Conservation (phyloP, 2,797 vertebrate species). For the Betta splendens region DNA sequence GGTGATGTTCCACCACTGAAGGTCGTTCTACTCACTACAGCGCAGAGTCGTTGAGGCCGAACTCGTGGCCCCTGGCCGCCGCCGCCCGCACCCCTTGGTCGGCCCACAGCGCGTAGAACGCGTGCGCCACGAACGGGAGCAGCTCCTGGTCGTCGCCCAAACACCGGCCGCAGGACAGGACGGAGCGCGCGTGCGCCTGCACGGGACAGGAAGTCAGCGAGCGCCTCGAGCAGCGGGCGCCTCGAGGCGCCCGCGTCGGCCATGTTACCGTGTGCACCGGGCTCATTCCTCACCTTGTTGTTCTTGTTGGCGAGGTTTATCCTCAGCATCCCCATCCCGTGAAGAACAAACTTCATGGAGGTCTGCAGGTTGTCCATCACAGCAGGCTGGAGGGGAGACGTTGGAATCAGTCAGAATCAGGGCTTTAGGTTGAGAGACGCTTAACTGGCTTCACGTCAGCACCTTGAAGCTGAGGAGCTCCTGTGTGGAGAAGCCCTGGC, state of each 20-base stretch:
- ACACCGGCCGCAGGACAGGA: slow-evolving; percentile 81
- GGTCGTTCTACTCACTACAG: slow-evolving; percentile 80
- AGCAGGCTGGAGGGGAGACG: slow-evolving; percentile 63
- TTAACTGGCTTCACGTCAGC: not conserved
- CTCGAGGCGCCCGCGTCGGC: too few species aligned
- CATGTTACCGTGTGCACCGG: too few species aligned
- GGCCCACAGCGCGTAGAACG: slow-evolving; percentile 78
- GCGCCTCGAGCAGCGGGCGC: too few species aligned
- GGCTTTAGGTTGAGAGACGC: not conserved
- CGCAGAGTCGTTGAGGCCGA: slow-evolving; percentile 83
- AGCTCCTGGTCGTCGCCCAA: slow-evolving; percentile 79
- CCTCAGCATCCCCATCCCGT: slow-evolving; percentile 80
- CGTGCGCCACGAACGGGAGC: slow-evolving; percentile 78
- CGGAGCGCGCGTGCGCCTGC: slow-evolving; percentile 76
- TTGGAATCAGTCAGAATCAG: not conserved
- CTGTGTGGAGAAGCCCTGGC: slow-evolving; percentile 77
- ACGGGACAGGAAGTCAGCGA: not conserved
- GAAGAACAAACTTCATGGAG: slow-evolving; percentile 82
- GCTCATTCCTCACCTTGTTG: slow-evolving; percentile 79
- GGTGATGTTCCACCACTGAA: slow-evolving; percentile 8
- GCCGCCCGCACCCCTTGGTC: slow-evolving; percentile 79
- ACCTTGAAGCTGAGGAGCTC: slow-evolving; percentile 82
- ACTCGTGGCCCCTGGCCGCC: slow-evolving; percentile 76
- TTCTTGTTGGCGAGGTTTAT: slow-evolving; percentile 79
- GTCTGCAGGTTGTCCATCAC: slow-evolving; percentile 81